Evolutionary conservation across 2,113 vertebrate genomes (phyloP), one percentile per base, ranked within the genome.

Genomic region (Syngnathus scovelli): DNA sequence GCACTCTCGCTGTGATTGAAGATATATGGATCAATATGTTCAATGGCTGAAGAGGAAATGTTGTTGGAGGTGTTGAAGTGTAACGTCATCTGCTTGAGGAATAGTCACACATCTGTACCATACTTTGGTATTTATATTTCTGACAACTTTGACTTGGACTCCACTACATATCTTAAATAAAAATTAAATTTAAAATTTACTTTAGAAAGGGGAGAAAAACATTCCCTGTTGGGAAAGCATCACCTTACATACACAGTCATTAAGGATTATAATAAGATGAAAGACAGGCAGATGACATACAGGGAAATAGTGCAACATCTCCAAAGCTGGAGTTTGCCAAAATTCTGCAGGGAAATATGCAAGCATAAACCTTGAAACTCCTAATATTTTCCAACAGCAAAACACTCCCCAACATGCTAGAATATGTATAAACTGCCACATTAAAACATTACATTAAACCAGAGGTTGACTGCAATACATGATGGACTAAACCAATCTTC

Each of bases 11-110:
- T 51, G 27, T 54, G 51, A 60, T 44, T 69, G 51, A 70, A 38
- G 54, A 41, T 58, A 33, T 39, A 39, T 23, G 59, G 56, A 52
- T 70, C 68, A 78, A 67, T 75, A 77, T 61, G 72, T 68, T 39
- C 70, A 39, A 65, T 65, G 46, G 21, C 33, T 59, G 5, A 37
- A 18, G 39, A 67, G 62, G 12, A 51, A 49, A 61, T 63, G 46
- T 55, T 39, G 38, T 44, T 36, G 61, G 59, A 43, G n/a, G 64
- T 67, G 37, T 55, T 64, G 2, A 23, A 39, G n/a, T 21, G 52
- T 63, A 58, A 62, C 55, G 46, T 68, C 51, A 63, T 15, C 51
- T 69, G n/a, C 38, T 63, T 65, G 37, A 68, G 21, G 68, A 44
- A 44, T 44, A 43, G 8, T 43, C 41, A 43, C 13, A 44, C 1